A percentile compares a stretch with the other conserved stretches of the same genome.
Conservation (phyloP, 2,113 vertebrate species). For the Falcunculus frontatus region DNA sequence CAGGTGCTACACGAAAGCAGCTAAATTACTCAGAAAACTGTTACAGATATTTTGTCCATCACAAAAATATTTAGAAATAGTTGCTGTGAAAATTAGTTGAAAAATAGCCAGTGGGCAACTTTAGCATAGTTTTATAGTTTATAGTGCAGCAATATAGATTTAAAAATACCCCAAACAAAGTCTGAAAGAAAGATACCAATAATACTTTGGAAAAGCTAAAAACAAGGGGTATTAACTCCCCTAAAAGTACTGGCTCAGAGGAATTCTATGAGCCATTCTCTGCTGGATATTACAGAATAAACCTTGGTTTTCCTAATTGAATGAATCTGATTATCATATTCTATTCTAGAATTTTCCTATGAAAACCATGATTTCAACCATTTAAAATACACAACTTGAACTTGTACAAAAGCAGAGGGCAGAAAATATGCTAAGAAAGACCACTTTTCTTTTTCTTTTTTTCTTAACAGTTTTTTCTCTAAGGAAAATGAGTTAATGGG, state of each 20-base stretch:
- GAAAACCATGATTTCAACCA: not conserved
- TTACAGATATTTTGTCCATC: not conserved
- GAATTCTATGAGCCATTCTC: not conserved
- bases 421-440: not conserved
- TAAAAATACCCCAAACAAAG: not conserved
- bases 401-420: not conserved
- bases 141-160: not conserved
- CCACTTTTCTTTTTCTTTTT: not conserved
- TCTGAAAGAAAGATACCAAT: not conserved
- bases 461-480: not conserved
- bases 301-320: not conserved
- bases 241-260: not conserved
- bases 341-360: not conserved
- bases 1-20: slow-evolving; percentile 8
- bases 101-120: not conserved
- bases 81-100: not conserved
- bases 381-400: not conserved
- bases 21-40: not conserved
- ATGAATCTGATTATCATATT: not conserved
- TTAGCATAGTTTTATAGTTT: not conserved
- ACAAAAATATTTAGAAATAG: not conserved
- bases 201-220: not conserved
- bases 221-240: not conserved
- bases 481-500: not conserved
- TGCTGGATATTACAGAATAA: not conserved